Evolutionary conservation across 1,140 invertebrate genomes (phyloP), one percentile per base, ranked within the genome.

Genomic region (Bombus terrestris): DNA sequence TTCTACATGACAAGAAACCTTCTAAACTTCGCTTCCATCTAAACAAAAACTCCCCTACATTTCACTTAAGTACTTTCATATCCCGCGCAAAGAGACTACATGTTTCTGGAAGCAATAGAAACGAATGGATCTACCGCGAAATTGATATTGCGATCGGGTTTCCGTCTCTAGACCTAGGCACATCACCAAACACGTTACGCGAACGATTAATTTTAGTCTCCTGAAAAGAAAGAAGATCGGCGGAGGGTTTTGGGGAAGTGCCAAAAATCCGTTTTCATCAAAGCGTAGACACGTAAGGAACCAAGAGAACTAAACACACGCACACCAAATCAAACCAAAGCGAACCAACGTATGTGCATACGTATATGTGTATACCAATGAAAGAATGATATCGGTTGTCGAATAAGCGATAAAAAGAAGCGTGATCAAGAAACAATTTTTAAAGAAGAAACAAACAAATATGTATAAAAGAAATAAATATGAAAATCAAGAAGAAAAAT

Each of bases 141-240:
- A 6, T n/a, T 32, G 74, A 59, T 76, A 76, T 15, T 13, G 25
- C 15, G 47, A 53, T 53, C 47, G 47, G 6, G 1, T 53, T 53
- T 53, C 47, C 47, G 47, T 53, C 6, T 53, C 47, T 25, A 32
- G n/a, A 41, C 25, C 10, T 53, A 25, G 15, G 2, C 57, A 6
- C 75, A 94, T 95, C 94, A 95, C 94, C 94, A 95, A 94, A 95
- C 95, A 94, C 90, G 92, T 92, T 91, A 89, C 89, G 86, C 83
- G 88, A 85, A 91, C 84, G 75, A 90, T 83, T 72, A 85, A 89
- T 91, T 91, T 90, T 89, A 92, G 88, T 89, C 73, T 92, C 92
- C 91, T 93, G 91, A 92, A 93, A 93, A 92, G 91, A 92, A 91
- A 93, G 86, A 89, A 88, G 88, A 91, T 86, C 82, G 77, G 89